Evolutionary conservation across 2,888 invertebrate genomes (phyloP), one percentile per base, ranked within the genome.

Genomic region (Rotaria macrura): DNA sequence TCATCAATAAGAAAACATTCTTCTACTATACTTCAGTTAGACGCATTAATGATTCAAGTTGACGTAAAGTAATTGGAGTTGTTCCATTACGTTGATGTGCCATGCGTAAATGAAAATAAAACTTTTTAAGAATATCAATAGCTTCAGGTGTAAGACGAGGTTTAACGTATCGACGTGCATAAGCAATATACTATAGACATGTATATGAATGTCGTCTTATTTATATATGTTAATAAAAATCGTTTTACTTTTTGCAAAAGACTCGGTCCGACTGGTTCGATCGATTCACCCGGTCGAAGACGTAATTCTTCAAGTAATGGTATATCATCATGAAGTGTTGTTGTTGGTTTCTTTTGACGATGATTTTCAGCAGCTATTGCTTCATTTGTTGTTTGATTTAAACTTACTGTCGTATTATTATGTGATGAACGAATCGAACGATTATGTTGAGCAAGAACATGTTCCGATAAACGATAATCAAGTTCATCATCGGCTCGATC

Each of bases 11-110:
- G n/a, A n/a, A 43, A 43, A 7, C 43, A 5, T 55, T 55, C 1
- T 2, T 47, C 14, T n/a, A 29, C 14, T 10, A 84, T 84, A 88
- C 88, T 89, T 91, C 91, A 1, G 96, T 94, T 29, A 97, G 92
- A 88, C 96, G 92, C 87, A 96, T 94, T 87, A 97, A 93, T 0
- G 95, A 96, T 91, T 96, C 95, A 20, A 97, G 92, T 90, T 97
- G 96, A 83, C 97, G 92, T 0, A 94, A 94, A 1, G 96, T 96
- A 57, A 96, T 94, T 0, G 95, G 95, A n/a, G 94, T 94, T 34
- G 93, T 92, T 12, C 87, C 86, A 87, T 94, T 93, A 9, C 92
- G 92, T 88, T 94, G 93, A 88, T 94, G 93, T 47, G 89, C 93
- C 85, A 93, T 92, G 12, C 96, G 92, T 57, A 97, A 92, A 87